Evolutionary conservation across 2,888 invertebrate genomes (phyloP).

Genomic region (Drosophila seclusa): DNA sequence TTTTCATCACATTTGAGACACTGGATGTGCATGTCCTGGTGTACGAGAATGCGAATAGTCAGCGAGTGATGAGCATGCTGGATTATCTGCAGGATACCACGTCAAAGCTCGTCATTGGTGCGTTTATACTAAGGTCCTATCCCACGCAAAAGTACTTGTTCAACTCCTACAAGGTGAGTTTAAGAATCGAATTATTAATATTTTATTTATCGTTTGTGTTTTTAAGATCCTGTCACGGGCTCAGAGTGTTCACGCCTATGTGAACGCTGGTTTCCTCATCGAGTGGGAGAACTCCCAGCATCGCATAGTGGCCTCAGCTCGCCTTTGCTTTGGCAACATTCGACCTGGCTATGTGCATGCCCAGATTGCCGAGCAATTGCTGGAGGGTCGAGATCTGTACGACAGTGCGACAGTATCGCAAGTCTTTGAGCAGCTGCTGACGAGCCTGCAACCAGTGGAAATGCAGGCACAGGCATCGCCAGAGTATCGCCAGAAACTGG

Average conservation of each 20-base stretch:
- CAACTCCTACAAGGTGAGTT: conserved; percentile 89
- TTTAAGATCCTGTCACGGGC: conserved; percentile 89
- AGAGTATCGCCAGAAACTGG: conserved; percentile 89
- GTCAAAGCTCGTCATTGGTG: conserved; percentile 87
- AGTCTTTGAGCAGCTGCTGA: conserved; percentile 86
- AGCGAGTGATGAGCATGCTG: conserved; percentile 85
- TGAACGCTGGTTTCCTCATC: conserved; percentile 91
- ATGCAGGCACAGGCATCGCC: conserved; percentile 89
- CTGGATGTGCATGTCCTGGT: conserved; percentile 74
- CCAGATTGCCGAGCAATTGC: conserved; percentile 85
- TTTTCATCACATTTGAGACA: conserved; percentile 86
- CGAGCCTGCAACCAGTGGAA: conserved; percentile 88
- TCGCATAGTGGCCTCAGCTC: conserved; percentile 81
- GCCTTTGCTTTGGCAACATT: conserved; percentile 89
- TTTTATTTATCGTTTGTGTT: too few species aligned
- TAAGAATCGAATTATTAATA: too few species aligned
- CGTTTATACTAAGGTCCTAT: conserved; percentile 87
- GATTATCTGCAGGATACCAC: conserved; percentile 88
- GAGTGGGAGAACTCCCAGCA: conserved; percentile 79
- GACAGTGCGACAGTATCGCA: conserved; percentile 78
- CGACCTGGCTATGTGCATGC: conserved; percentile 87
- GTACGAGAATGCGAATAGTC: conserved; percentile 76
- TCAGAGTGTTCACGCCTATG: conserved; percentile 91
- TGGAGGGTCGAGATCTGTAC: conserved; percentile 85
- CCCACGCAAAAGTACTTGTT: conserved; percentile 85